Percentiles rank a stretch among this genome's conserved stretches.
These are phyloP conservation scores for Craterocephalus amniculus DNA, from an alignment of 2,797 vertebrate genomes.

Conservation along the genomic window DNA sequence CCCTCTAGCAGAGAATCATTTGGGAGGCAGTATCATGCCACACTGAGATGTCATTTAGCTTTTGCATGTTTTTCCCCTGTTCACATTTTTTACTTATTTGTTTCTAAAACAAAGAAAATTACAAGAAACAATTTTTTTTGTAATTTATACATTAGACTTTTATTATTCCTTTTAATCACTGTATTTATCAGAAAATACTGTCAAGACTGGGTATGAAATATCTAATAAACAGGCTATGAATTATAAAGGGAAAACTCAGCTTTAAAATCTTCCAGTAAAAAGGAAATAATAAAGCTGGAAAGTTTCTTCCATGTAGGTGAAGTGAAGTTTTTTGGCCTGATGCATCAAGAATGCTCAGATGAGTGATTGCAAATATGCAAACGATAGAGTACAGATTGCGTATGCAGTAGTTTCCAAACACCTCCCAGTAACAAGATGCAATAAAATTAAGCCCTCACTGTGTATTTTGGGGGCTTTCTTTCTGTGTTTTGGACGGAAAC, in stretches of 20 bases:
- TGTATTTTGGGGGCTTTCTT: too few relatives aligned
- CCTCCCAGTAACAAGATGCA: not conserved
- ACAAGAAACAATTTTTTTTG: too few relatives aligned
- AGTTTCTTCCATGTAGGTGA: not conserved
- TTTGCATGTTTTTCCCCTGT: not conserved
- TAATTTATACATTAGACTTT: not conserved
- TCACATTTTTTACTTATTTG: too few relatives aligned
- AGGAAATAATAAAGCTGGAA: not conserved
- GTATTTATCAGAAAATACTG: not conserved
- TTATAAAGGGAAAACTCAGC: not conserved
- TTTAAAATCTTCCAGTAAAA: not conserved
- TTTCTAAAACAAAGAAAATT: too few relatives aligned
- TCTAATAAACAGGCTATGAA: not conserved
- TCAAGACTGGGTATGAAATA: not conserved
- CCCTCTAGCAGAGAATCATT: conserved; percentile 48
- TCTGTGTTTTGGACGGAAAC: too few relatives aligned
- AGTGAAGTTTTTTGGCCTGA: not conserved
- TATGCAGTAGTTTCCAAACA: not conserved
- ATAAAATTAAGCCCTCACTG: not conserved
- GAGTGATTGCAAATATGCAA: not conserved
- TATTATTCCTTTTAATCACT: not conserved
- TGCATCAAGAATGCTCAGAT: not conserved
- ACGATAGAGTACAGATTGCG: not conserved
- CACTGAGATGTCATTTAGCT: not conserved
- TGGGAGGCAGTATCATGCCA: conserved; percentile 1